Evolutionary conservation across 92 coral and sea anemone species (phyloP).

Genomic region (Heliopora coerulea): DNA sequence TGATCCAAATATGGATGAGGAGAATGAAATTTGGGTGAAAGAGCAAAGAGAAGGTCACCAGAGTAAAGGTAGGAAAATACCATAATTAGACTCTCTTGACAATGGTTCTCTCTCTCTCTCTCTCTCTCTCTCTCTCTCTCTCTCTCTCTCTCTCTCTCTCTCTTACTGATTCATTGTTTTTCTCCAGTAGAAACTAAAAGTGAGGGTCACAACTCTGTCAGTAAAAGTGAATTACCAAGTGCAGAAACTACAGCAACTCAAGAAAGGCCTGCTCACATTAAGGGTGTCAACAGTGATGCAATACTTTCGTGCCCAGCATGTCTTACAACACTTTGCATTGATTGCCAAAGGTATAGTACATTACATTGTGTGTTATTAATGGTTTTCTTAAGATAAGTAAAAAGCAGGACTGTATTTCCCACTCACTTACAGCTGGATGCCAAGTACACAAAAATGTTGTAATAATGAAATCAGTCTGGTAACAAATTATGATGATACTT

Average conservation of each 20-base stretch:
- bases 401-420: too few species aligned
- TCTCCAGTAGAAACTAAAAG: constrained; percentile 10
- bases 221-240: constrained; percentile 8
- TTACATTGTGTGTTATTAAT: neutral
- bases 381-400: too few species aligned
- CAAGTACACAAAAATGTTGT: too few species aligned
- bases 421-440: too few species aligned
- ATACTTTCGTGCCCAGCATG: constrained; percentile 97
- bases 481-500: too few species aligned
- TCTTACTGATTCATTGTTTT: neutral
- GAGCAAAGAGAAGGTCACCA: constrained; percentile 68
- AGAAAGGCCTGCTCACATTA: constrained; percentile 42
- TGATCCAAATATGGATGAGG: constrained; percentile 96
- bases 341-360: constrained; percentile 78
- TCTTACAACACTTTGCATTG: constrained; percentile 82
- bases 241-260: constrained; percentile 28
- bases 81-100: too few species aligned
- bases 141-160: too few species aligned
- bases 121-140: too few species aligned
- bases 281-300: constrained; percentile 88
- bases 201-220: constrained; percentile 7
- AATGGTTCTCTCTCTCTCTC: too few species aligned
- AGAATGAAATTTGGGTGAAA: constrained; percentile 89
- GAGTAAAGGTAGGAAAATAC: constrained; percentile 42
- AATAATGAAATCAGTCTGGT: too few species aligned